Conservation (phyloP, 2,888 invertebrate genomes). For the Tachina grossa region DNA sequence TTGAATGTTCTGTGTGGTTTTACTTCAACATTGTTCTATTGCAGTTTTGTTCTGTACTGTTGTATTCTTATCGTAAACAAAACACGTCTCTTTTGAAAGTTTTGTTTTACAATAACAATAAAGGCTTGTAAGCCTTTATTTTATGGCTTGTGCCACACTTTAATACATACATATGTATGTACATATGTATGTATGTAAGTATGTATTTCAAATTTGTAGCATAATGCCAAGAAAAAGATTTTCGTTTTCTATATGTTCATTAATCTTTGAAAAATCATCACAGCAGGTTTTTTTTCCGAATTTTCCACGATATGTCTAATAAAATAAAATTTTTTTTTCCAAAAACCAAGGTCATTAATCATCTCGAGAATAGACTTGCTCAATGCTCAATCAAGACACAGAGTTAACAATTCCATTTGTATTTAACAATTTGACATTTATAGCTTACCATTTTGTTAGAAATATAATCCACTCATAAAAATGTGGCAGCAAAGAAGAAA, state of each 20-base stretch:
- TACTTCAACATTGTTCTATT: too few species aligned
- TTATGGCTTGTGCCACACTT: too few species aligned
- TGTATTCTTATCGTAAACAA: too few species aligned
- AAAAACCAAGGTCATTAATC: conserved; percentile 38
- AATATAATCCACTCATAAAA: conserved; percentile 64
- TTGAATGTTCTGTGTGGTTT: too few species aligned
- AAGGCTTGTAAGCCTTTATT: too few species aligned
- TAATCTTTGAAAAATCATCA: neutral
- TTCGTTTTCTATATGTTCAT: neutral
- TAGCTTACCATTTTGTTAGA: conserved; percentile 66
- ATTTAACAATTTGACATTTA: conserved; percentile 4
- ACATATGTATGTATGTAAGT: neutral
- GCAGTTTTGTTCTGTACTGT: too few species aligned
- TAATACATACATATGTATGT: too few species aligned
- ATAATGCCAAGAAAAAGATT: neutral
- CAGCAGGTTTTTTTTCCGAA: conserved; percentile 45
- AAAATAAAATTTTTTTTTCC: conserved; percentile 6
- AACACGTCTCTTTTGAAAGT: too few species aligned
- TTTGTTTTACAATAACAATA: too few species aligned
- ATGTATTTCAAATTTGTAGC: neutral
- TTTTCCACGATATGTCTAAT: conserved; percentile 32
- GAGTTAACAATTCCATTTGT: conserved; percentile 19
- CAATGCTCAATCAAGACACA: neutral
- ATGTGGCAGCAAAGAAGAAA: conserved; percentile 23
- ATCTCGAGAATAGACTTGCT: too few species aligned